Evolutionary conservation across 2,888 invertebrate species (phyloP).

Genomic region (Campoplex nolae): DNA sequence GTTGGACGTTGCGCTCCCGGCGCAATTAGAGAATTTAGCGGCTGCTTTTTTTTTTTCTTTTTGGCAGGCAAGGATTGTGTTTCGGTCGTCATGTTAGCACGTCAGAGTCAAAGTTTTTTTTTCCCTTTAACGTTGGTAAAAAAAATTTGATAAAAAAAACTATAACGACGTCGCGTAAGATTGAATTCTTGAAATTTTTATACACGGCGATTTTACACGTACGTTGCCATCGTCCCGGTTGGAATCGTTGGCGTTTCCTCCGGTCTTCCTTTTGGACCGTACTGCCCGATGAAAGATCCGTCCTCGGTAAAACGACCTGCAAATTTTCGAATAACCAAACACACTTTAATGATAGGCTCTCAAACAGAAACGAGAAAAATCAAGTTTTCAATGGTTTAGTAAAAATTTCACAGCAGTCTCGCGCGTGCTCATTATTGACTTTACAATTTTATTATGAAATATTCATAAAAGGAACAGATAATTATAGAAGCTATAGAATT

Average conservation of each 20-base stretch:
- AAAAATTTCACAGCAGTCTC: not conserved
- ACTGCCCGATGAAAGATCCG: conserved; percentile 98
- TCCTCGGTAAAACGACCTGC: conserved; percentile 97
- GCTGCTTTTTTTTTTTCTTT: conserved; percentile 73
- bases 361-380: conserved; percentile 12
- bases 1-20: conserved; percentile 83
- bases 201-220: conserved; percentile 85
- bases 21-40: conserved; percentile 81
- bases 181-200: conserved; percentile 69
- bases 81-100: conserved; percentile 39
- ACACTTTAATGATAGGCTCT: conserved; percentile 22
- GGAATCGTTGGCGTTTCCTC: conserved; percentile 85
- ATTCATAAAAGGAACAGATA: not conserved
- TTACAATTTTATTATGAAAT: too few species aligned
- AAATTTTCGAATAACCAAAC: conserved; percentile 43
- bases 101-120: conserved; percentile 37
- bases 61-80: conserved; percentile 76
- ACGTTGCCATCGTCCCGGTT: conserved; percentile 88
- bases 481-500: too few species aligned
- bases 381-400: not conserved
- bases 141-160: conserved; percentile 31
- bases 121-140: conserved; percentile 14
- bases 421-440: not conserved
- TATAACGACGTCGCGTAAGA: conserved; percentile 67
- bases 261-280: conserved; percentile 90